Conservation (phyloP, 2,113 vertebrate genomes). For the Festucalex cinctus region DNA sequence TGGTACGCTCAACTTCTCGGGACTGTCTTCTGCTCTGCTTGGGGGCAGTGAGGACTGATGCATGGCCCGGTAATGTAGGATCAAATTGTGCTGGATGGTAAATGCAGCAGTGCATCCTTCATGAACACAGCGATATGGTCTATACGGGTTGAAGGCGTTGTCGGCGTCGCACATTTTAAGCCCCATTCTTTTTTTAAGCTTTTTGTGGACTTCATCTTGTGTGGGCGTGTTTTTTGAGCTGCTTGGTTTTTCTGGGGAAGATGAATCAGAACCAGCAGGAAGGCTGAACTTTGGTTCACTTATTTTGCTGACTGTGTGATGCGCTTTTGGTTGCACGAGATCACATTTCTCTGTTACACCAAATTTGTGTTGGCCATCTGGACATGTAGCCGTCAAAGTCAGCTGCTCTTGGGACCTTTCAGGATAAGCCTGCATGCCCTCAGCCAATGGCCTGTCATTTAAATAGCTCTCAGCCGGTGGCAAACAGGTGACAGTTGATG, state of each 20-base stretch:
- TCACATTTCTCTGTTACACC: slow-evolving; percentile 37
- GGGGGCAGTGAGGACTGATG: slow-evolving; percentile 87
- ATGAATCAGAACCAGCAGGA: slow-evolving; percentile 33
- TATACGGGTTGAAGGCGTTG: slow-evolving; percentile 83
- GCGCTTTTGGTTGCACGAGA: slow-evolving; percentile 36
- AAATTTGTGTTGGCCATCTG: slow-evolving; percentile 35
- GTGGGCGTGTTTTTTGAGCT: slow-evolving; percentile 65
- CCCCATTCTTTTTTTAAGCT: slow-evolving; percentile 67
- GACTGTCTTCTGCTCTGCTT: slow-evolving; percentile 75
- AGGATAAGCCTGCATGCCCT: slow-evolving; percentile 17
- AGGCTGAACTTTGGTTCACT: slow-evolving; percentile 39
- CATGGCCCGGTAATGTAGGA: slow-evolving; percentile 95
- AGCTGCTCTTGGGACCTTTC: slow-evolving; percentile 31
- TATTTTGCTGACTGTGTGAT: slow-evolving; percentile 28
- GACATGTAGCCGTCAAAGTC: slow-evolving; percentile 21
- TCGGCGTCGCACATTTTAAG: slow-evolving; percentile 64
- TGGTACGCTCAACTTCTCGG: slow-evolving; percentile 63
- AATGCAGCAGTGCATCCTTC: slow-evolving; percentile 95
- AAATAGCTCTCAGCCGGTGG: slow-evolving; percentile 51
- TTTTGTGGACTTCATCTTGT: slow-evolving; percentile 55
- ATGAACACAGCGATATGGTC: slow-evolving; percentile 94
- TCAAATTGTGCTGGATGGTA: slow-evolving; percentile 95
- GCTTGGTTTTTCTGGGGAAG: slow-evolving; percentile 58
- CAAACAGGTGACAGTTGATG: slow-evolving; percentile 55
- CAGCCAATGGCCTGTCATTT: slow-evolving; percentile 23